Conservation (phyloP, 2,113 vertebrate genomes). For the Lophotis ruficrista region DNA sequence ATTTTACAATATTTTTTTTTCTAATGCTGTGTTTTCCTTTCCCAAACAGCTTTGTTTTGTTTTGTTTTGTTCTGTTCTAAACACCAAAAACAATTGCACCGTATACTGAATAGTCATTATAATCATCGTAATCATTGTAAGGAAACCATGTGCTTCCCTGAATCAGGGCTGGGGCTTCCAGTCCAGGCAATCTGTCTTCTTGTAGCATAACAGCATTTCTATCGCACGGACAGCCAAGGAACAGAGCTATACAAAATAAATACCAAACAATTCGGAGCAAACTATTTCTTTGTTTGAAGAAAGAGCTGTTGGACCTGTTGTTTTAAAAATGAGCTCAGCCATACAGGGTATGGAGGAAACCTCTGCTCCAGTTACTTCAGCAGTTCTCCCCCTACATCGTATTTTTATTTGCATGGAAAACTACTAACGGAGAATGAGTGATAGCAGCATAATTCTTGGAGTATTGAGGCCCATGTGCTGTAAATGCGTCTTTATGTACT, state of each 20-base stretch:
- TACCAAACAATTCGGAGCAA: background rate
- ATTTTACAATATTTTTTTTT: background rate
- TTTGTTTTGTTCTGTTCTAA: conserved; percentile 38
- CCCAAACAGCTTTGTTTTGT: conserved; percentile 22
- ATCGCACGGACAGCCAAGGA: background rate
- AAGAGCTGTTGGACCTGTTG: background rate
- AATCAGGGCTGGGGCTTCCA: conserved; percentile 26
- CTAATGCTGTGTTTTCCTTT: conserved; percentile 15
- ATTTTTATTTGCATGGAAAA: background rate
- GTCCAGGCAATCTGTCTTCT: conserved; percentile 19
- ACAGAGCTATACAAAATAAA: background rate
- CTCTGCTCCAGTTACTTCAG: background rate
- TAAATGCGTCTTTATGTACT: background rate
- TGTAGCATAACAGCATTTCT: background rate
- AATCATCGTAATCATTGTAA: background rate
- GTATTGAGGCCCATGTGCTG: background rate
- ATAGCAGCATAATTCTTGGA: background rate
- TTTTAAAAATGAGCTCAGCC: background rate
- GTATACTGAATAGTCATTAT: conserved; percentile 44
- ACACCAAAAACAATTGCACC: conserved; percentile 39
- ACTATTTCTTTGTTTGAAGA: background rate
- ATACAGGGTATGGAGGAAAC: background rate
- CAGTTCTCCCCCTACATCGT: background rate
- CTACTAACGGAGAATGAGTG: background rate
- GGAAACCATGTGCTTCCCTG: conserved; percentile 62